Conservation (phyloP, 2,888 invertebrate species). For the Pollenia labialis region DNA sequence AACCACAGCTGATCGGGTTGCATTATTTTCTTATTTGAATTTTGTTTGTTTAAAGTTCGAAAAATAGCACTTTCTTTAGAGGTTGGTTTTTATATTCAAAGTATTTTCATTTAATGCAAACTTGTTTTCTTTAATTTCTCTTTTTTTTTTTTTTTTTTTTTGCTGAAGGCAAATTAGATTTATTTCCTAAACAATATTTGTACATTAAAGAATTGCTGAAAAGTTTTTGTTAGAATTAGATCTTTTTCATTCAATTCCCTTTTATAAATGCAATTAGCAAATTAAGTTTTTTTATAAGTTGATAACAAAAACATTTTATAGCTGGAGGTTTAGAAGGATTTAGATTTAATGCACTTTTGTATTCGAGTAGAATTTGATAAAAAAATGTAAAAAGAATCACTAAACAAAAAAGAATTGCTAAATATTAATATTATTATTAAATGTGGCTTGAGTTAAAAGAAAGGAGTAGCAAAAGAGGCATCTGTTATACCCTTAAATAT, state of each 20-base stretch:
- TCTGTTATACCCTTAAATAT: too few relatives aligned
- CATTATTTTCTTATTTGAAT: conserved; percentile 49
- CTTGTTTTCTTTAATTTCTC: neutral
- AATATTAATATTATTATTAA: too few relatives aligned
- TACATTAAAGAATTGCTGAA: conserved; percentile 27
- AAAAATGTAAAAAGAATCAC: neutral
- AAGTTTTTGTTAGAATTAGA: conserved; percentile 6
- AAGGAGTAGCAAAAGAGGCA: too few relatives aligned
- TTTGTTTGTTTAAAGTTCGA: conserved; percentile 16
- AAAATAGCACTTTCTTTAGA: neutral
- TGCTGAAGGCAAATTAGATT: conserved; percentile 12
- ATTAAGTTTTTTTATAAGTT: neutral
- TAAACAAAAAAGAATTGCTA: neutral
- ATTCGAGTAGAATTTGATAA: neutral
- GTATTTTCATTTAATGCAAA: conserved; percentile 55
- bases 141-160: conserved; percentile 4
- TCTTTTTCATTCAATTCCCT: conserved; percentile 6
- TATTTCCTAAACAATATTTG: conserved; percentile 34
- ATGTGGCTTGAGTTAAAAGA: too few relatives aligned
- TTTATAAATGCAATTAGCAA: conserved; percentile 26
- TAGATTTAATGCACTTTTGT: neutral
- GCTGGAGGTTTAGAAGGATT: neutral
- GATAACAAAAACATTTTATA: neutral
- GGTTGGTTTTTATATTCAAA: neutral
- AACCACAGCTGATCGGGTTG: conserved; percentile 37